Base-by-base conservation (phyloP, 1,140 invertebrate genomes). In the Homalodisca vitripennis region DNA sequence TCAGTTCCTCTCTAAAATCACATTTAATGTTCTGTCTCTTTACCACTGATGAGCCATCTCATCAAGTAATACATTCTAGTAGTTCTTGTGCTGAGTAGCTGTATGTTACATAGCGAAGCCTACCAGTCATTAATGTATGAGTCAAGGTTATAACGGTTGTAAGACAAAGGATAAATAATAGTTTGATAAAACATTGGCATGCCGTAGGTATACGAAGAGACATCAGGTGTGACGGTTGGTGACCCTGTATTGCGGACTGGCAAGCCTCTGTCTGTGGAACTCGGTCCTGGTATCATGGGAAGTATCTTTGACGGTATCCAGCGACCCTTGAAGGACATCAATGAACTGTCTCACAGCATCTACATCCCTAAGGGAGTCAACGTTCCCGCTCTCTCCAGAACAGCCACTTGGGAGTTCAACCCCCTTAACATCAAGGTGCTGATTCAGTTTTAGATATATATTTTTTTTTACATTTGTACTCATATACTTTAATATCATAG, bases 301-400 rank as follows among this genome's bases (percentile, higher is more conserved):
- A 97, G 93, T 79, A 99, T 99, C 83, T 99, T 99, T 84, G 98
- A 99, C 83, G 96, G 96, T 86, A 99, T 99, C 79, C 98, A 99
- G 82, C 91, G 98, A 78, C 98, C 98, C 0, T 79, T 99, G 72
- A 94, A 97, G 76, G 97, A 98, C 77, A 99, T 99, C 80, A 89
- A 92, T 77, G 93, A 98, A 75, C 80, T 97, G 46, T 97, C 95
- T 0, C 84, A 90, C 75, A 97, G 93, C 76, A 99, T 99, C 81
- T 99, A 99, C 84, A 99, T 99, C 82, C 98, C 98, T 13, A 99
- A 98, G 82, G 98, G 98, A 83, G 86, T 99, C 1, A 99, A 99
- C 79, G 89, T 93, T 60, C 96, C 96, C 22, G 87, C 93, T 20
- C 80, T 99, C 14, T 94, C 92, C n/a, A 85, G 92, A 69, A 88